Evolutionary conservation across 2,113 vertebrate species (phyloP), one percentile per base, ranked within the genome.

Genomic region (Proteles cristata): DNA sequence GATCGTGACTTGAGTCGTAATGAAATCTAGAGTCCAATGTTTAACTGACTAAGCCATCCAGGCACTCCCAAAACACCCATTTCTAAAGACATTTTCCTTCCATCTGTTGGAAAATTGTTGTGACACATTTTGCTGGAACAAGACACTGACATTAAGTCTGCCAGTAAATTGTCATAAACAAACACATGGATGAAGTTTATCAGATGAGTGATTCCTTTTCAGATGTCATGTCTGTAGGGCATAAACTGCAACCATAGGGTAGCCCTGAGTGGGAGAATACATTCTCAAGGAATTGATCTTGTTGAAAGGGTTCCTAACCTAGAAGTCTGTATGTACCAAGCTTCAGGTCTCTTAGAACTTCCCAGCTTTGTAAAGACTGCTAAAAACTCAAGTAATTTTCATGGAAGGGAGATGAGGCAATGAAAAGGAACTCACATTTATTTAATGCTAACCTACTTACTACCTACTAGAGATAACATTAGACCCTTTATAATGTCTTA

Each of bases 151-250:
- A 92, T 77, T 77, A 77, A 48, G 28, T 96, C 88, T 97, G 80
- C 80, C 88, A 95, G 93, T 43, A 94, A 94, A 95, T 68, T 79
- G 55, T 90, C n/a, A 84, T 87, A 96, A 96, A 93, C 79, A 97
- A 95, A 93, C 73, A 92, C 92, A 92, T 50, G 83, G 28, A 90
- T 58, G n/a, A 48, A 2, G 48, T 58, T 39, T 95, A 66, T 33
- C 61, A 50, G 48, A 10, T 55, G 19, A 97, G 35, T 39, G 31
- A 31, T 35, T 96, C 12, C 8, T 31, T 91, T 95, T 97, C 79
- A 93, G 33, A 88, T 85, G 39, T 82, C 58, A 14, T 85, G n/a
- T 96, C 88, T 96, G 7, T 26, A 94, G 79, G n/a, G 74, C 12
- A 90, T 35, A 79, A 79, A 86, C 39, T 80, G 68, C 53, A 76